Conservation (phyloP, 2,113 vertebrate species). For the Pteronura brasiliensis region DNA sequence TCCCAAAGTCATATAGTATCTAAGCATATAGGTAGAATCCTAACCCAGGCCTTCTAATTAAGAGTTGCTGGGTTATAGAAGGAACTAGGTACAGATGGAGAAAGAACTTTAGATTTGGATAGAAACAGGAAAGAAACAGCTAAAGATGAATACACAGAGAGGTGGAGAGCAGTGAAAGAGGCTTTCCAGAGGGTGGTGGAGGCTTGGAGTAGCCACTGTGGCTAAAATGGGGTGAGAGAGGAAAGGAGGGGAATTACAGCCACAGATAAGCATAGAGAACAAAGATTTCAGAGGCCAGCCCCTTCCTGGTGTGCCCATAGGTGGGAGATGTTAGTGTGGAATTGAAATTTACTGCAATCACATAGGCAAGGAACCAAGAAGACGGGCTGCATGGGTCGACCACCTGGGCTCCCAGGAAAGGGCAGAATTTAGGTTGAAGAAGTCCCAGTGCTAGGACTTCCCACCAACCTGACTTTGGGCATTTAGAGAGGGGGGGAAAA, state of each 20-base stretch:
- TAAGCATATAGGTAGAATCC: not conserved
- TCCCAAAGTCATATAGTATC: not conserved
- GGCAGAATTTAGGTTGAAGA: not conserved
- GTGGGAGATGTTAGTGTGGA: not conserved
- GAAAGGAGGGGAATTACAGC: not conserved
- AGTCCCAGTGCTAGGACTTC: not conserved
- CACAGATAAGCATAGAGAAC: not conserved
- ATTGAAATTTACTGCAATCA: not conserved
- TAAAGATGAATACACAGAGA: not conserved
- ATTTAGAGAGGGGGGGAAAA: not conserved
- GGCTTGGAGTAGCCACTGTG: not conserved
- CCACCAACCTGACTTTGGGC: not conserved
- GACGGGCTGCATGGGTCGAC: rapidly evolving
- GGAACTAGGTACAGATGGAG: not conserved
- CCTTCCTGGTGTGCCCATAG: not conserved
- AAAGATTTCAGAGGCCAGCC: not conserved
- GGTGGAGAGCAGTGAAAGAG: not conserved
- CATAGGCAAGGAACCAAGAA: not conserved
- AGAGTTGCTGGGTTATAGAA: not conserved
- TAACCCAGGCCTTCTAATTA: not conserved
- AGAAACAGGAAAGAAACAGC: not conserved
- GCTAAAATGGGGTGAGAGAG: not conserved
- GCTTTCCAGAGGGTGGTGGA: not conserved
- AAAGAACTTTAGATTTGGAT: not conserved
- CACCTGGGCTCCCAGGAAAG: not conserved